Evolutionary conservation across 2,888 invertebrate genomes (phyloP), one percentile per base, ranked within the genome.

Genomic region (Rhamnusium bicolor): DNA sequence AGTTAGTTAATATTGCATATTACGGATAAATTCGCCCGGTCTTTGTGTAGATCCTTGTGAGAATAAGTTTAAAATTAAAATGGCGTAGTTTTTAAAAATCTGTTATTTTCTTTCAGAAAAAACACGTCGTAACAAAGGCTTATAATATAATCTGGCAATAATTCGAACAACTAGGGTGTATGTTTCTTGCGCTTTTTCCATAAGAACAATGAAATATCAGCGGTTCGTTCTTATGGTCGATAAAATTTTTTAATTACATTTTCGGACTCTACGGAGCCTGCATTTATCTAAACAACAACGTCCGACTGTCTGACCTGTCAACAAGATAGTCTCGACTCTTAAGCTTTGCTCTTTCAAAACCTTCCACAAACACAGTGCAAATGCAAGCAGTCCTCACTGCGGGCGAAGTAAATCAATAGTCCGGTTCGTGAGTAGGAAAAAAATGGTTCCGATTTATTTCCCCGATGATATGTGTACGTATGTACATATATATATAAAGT

Each of bases 241-340:
- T 58, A 16, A 58, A n/a, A 18, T 58, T 58, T 58, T 58, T 58
- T 58, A 58, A 58, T 58, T 58, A 32, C 14, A 32, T 58, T 32
- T 58, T 32, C 58, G 32, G 58, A 58, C 58, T 29, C 58, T 58
- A 14, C 29, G 58, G 58, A 58, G 58, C 58, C 58, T 58, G 18
- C 56, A 18, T 58, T 29, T 58, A 32, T 18, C 58, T 58, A 16
- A 58, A 29, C 32, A 58, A 29, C 32, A 58, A 32, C 58, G 24
- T 62, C 18, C 49, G 40, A 1, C 40, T 40, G 29, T 60, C 29
- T 60, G 29, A 40, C 14, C 32, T 40, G 40, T 40, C 40, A 40
- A 32, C 32, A 32, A 32, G 32, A 10, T 32, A 40, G 40, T n/a
- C 40, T 40, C 40, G n/a, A 40, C 40, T 40, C 40, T 40, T 40